phyloP scores from a whole-genome alignment of 2,113 vertebrate species.

The Mormyrus iriodes region DNA sequence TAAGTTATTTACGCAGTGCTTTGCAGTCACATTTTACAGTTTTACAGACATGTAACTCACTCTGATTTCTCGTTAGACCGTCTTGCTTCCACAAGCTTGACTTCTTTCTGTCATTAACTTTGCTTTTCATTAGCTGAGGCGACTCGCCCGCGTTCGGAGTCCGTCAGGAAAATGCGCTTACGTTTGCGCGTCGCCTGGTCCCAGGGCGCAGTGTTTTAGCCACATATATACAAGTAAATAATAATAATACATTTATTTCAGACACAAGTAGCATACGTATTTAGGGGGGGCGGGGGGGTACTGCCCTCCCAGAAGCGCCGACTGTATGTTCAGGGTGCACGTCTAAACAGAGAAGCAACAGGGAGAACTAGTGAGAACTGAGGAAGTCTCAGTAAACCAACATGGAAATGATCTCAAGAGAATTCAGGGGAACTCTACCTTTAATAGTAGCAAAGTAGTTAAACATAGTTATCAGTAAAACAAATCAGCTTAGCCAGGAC shows the following conservation, averaged over 20 bases:
- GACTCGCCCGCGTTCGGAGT: neutral
- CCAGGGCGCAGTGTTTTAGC: neutral
- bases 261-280: neutral
- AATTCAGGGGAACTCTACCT: neutral
- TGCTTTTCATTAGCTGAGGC: no score
- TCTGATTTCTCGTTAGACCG: no score
- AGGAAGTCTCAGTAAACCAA: neutral
- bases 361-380: neutral
- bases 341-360: neutral
- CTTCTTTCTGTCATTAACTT: neutral
- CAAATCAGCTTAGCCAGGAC: neutral
- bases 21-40: no score
- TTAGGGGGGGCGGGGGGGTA: neutral
- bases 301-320: neutral
- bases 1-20: no score
- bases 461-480: neutral
- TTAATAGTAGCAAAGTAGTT: neutral
- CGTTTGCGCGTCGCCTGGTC: neutral
- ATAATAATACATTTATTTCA: neutral
- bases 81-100: neutral
- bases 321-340: neutral
- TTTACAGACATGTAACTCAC: no score
- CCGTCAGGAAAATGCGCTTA: neutral
- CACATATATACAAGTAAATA: neutral
- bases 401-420: no score